Evolutionary conservation across 2,797 vertebrate species (phyloP).

Genomic region (Coreius guichenoti): DNA sequence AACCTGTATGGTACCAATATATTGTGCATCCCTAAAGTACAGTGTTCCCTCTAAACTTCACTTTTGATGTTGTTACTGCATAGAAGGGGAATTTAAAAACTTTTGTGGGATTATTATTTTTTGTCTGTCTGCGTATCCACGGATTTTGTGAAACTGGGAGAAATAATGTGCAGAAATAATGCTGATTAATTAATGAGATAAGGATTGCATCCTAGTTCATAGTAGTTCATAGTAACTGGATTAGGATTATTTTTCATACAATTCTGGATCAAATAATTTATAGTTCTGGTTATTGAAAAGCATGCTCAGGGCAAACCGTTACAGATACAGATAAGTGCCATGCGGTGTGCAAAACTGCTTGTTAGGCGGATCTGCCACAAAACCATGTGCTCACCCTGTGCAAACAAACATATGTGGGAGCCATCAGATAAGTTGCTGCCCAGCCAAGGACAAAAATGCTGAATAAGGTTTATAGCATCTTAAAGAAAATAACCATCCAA

Average conservation of each 20-base stretch:
- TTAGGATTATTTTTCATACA: background rate
- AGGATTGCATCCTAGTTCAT: background rate
- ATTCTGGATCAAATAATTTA: background rate
- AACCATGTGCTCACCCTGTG: background rate
- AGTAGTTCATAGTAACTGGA: background rate
- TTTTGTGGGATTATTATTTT: too few species aligned
- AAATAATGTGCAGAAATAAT: background rate
- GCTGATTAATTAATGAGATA: background rate
- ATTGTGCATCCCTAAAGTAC: background rate
- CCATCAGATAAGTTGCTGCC: slow-evolving; percentile 4
- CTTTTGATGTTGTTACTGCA: background rate
- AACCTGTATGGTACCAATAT: background rate
- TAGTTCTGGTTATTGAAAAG: background rate
- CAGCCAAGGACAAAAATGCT: slow-evolving; percentile 7
- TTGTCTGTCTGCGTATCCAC: background rate
- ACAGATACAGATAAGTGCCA: background rate
- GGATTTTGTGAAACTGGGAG: background rate
- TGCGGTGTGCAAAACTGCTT: background rate
- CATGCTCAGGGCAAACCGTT: background rate
- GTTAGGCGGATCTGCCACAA: background rate
- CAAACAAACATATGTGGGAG: slow-evolving; percentile 17
- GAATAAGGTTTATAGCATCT: background rate
- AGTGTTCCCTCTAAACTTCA: background rate
- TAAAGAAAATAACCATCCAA: too few species aligned
- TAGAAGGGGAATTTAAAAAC: too few species aligned